Evolutionary conservation across 2,797 vertebrate genomes (phyloP).

Genomic region (Sternotherus odoratus): DNA sequence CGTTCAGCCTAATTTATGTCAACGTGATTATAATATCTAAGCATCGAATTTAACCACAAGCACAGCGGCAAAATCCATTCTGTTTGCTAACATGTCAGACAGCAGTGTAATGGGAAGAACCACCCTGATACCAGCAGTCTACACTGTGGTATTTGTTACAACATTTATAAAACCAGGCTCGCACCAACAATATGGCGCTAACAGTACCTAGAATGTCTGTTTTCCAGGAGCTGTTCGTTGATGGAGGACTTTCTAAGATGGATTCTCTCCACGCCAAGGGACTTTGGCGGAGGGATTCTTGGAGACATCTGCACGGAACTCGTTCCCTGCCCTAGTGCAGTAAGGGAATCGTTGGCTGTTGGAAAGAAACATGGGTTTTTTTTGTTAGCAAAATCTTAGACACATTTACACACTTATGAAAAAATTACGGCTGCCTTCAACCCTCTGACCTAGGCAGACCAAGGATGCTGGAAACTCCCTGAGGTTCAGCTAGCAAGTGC

Average conservation of each 20-base stretch:
- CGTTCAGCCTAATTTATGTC: not conserved
- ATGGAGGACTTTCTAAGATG: conserved; percentile 84
- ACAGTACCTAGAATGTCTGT: conserved; percentile 79
- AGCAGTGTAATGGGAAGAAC: rapidly evolving
- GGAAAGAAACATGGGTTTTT: not conserved
- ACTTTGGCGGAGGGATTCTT: conserved; percentile 88
- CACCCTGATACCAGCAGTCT: not conserved
- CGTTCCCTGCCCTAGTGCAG: conserved; percentile 83
- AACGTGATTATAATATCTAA: not conserved
- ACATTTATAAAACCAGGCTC: rapidly evolving
- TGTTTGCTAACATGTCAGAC: rapidly evolving
- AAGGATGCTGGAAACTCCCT: not conserved
- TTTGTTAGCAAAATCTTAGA: not conserved
- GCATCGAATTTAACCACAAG: not conserved
- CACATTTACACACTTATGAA: not conserved
- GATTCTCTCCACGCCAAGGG: conserved; percentile 82
- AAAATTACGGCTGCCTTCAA: not conserved
- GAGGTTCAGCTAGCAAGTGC: not conserved
- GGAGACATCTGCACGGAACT: conserved; percentile 91
- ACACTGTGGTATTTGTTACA: rapidly evolving
- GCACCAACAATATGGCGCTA: rapidly evolving
- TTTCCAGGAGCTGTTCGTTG: conserved; percentile 80
- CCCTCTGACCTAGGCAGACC: not conserved
- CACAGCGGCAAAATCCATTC: not conserved
- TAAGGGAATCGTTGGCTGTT: conserved; percentile 75